Evolutionary conservation across 1,140 invertebrate species (phyloP).

Genomic region (Hermetia illucens): DNA sequence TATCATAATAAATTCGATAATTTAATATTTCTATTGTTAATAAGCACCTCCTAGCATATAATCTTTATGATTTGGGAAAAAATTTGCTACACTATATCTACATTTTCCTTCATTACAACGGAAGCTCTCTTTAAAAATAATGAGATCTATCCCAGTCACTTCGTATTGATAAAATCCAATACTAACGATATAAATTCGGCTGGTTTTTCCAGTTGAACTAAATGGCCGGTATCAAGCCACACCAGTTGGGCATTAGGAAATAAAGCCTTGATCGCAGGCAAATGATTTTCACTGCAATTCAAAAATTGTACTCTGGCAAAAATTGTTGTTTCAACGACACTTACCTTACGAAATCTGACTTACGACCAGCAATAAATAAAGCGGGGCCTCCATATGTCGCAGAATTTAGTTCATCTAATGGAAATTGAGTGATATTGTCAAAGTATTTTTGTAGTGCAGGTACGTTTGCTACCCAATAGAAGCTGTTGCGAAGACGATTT

Average conservation of each 20-base stretch:
- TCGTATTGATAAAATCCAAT: slow-evolving; percentile 31
- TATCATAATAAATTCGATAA: too few relatives aligned
- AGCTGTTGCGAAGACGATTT: too few relatives aligned
- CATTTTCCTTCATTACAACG: too few relatives aligned
- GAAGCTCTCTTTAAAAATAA: too few relatives aligned
- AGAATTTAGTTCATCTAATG: slow-evolving; percentile 27
- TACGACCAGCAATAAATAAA: slow-evolving; percentile 66
- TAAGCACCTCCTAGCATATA: too few relatives aligned
- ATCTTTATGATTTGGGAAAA: too few relatives aligned
- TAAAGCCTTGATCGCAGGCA: slow-evolving; percentile 42
- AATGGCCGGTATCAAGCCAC: slow-evolving; percentile 71
- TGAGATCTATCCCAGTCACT: too few relatives aligned
- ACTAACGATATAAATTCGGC: slow-evolving; percentile 50
- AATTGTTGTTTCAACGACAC: slow-evolving; percentile 5
- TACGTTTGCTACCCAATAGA: slow-evolving; percentile 35
- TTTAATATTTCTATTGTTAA: too few relatives aligned
- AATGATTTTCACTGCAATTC: background rate
- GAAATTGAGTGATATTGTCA: slow-evolving; percentile 48
- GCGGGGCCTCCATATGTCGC: slow-evolving; percentile 50
- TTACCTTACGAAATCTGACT: slow-evolving; percentile 68
- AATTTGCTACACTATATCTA: too few relatives aligned
- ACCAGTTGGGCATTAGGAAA: slow-evolving; percentile 60
- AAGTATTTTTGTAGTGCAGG: slow-evolving; percentile 50
- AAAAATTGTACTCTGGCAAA: background rate
- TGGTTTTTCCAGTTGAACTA: slow-evolving; percentile 81